Base-by-base conservation (phyloP, 2,797 vertebrate genomes). In the Myiotriccus ornatus region DNA sequence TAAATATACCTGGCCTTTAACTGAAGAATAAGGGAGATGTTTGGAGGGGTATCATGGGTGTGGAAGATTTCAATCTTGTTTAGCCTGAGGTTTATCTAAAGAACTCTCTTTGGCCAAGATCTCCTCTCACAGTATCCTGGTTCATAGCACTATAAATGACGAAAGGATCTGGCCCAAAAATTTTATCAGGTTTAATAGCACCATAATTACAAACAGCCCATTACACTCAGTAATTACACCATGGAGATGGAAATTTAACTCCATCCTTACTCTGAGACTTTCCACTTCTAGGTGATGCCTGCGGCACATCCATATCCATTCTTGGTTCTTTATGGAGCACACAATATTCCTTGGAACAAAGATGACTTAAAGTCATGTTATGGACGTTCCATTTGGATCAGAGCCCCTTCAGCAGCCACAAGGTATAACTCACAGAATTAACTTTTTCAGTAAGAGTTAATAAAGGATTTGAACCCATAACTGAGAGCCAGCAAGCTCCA, bases 181-280 rank as follows among this genome's bases (percentile, higher is more conserved):
- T 85, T 18, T 96, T 94, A 97, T 97, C 95, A 90, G 24, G 20
- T 87, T 94, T 95, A 95, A 96, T 93, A 97, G 70, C 68, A 77
- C 9, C 52, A 11, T 95, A 94, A 96, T 93, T 92, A 79, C 75
- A 89, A 76, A 12, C 62, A 93, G 80, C 83, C 89, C 77, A 64
- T 86, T 93, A 90, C 76, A 56, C 41, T 46, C 70, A 12, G 57
- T 88, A 96, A 91, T 96, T 94, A 77, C 25, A 68, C 6, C 8
- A 9, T 0, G 14, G 77, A 91, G 85, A 28, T 2, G 8, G 69
- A 67, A 84, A 75, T 74, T 96, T 94, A 91, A 92, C 93, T 92
- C 84, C 57, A 69, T 91, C 84, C 65, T 84, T 56, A 55, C 90
- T 78, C 53, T 3, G 44, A 92, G 37, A 44, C 28, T 8, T 34